Percentiles rank a stretch among this genome's conserved stretches.
Evolutionary conservation across 2,888 invertebrate genomes (phyloP).

Genomic region (Hyles lineata): DNA sequence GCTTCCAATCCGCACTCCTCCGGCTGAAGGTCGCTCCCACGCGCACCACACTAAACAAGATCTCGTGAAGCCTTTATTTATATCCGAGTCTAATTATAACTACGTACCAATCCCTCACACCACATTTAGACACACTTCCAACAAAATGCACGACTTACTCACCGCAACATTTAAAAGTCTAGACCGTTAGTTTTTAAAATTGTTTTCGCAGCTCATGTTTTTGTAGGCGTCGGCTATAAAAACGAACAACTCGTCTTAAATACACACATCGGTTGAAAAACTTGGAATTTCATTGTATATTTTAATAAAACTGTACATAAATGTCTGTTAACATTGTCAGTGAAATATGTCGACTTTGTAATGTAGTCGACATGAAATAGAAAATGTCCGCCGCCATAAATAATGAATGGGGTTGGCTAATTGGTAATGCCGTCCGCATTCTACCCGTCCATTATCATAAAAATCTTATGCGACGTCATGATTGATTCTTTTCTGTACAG

Average conservation of each 20-base stretch:
- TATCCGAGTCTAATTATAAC: conserved; percentile 73
- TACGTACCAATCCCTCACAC: conserved; percentile 59
- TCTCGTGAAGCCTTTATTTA: conserved; percentile 70
- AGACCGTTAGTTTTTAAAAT: conserved; percentile 47
- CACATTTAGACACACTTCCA: conserved; percentile 60
- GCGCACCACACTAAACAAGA: conserved; percentile 58
- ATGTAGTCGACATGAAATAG: conserved; percentile 33
- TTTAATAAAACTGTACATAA: conserved; percentile 32
- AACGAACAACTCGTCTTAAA: conserved; percentile 32
- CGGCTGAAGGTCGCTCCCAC: conserved; percentile 78
- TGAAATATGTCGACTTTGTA: conserved; percentile 23
- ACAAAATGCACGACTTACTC: conserved; percentile 59
- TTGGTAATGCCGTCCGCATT: conserved; percentile 58
- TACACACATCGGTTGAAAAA: conserved; percentile 18
- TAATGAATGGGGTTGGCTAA: conserved; percentile 36
- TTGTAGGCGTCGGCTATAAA: conserved; percentile 42
- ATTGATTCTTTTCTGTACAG: conserved; percentile 32
- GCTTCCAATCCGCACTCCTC: conserved; percentile 59
- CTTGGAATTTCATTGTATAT: conserved; percentile 19
- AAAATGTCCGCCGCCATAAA: conserved; percentile 35
- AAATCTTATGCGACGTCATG: conserved; percentile 39
- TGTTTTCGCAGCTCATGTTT: conserved; percentile 41
- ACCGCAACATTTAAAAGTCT: conserved; percentile 44
- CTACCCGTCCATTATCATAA: conserved; percentile 48
- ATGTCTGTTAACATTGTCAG: conserved; percentile 31